Evolutionary conservation across 2,797 vertebrate species (phyloP), one percentile per base, ranked within the genome.

Genomic region (Anomalospiza imberbis): DNA sequence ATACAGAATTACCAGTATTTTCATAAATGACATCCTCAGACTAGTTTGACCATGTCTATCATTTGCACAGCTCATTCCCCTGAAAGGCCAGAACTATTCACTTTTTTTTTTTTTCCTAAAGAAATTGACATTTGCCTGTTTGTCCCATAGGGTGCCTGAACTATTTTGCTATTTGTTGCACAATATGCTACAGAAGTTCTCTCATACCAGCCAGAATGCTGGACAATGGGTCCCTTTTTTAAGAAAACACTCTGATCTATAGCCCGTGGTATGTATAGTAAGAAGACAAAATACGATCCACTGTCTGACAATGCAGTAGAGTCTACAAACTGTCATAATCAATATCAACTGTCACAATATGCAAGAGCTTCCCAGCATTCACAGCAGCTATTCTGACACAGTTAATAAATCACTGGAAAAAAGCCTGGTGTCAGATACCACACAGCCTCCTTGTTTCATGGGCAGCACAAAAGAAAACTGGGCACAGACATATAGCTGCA

Each of bases 341-440:
- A 97, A 97, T 96, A 97, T 96, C 91, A 91, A 95, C 96, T 96
- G 95, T 93, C 95, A 96, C 93, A 92, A 83, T 92, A 96, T 5
- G n/a, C 86, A 85, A 96, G 93, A 88, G 92, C 94, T 97, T 94
- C 95, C 94, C 96, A 95, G 95, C 88, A 95, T 94, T 96, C 94
- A 93, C 85, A 95, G 94, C 93, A 96, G 95, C 96, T 90, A 85
- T 92, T 95, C 95, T 97, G 97, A 97, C 97, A 97, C 85, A 95
- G 65, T 97, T 96, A 97, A 97, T 97, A 97, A 96, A 97, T 97
- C 96, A 97, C 96, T 93, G 96, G 94, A 96, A 97, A 98, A 97
- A 97, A 97, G 89, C 77, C 91, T 13, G 13, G 93, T 93, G 91
- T 96, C 91, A 78, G 94, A 93, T 91, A 96, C 92, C 83, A 96